Evolutionary conservation across 2,797 vertebrate species (phyloP).

Genomic region (Anabas testudineus): DNA sequence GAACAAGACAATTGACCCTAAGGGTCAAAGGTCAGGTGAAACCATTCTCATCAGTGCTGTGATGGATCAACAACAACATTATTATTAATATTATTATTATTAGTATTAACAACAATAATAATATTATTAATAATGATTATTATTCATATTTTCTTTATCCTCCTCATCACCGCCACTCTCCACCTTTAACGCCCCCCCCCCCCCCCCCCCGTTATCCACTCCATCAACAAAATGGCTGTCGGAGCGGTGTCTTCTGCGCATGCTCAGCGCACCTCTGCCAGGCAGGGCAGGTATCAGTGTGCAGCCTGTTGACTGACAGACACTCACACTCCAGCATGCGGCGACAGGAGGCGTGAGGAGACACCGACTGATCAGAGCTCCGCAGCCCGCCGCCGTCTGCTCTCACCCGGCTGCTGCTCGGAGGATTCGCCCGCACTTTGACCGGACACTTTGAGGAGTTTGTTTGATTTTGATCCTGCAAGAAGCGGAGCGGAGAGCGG

Average conservation of each 20-base stretch:
- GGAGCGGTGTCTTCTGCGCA: conserved; percentile 72
- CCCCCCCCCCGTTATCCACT: conserved; percentile 4
- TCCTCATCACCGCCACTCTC: conserved; percentile 42
- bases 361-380: conserved; percentile 30
- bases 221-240: conserved; percentile 77
- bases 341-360: conserved; percentile 54
- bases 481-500: background rate
- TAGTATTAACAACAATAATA: too few species aligned
- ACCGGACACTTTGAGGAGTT: conserved; percentile 30
- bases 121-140: too few species aligned
- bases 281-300: conserved; percentile 81
- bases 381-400: background rate
- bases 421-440: conserved; percentile 4
- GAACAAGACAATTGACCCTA: conserved; percentile 47
- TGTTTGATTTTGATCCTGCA: background rate
- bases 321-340: conserved; percentile 54
- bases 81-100: too few species aligned
- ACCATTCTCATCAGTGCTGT: background rate
- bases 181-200: background rate
- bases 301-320: conserved; percentile 61
- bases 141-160: background rate
- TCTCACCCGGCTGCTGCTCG: background rate
- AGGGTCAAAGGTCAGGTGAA: conserved; percentile 53
- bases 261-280: conserved; percentile 83
- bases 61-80: too few species aligned